Percentiles rank a stretch among this genome's conserved stretches.
phyloP scores from a whole-genome alignment of 2,888 invertebrate species.

The Liodrosophila aerea region DNA sequence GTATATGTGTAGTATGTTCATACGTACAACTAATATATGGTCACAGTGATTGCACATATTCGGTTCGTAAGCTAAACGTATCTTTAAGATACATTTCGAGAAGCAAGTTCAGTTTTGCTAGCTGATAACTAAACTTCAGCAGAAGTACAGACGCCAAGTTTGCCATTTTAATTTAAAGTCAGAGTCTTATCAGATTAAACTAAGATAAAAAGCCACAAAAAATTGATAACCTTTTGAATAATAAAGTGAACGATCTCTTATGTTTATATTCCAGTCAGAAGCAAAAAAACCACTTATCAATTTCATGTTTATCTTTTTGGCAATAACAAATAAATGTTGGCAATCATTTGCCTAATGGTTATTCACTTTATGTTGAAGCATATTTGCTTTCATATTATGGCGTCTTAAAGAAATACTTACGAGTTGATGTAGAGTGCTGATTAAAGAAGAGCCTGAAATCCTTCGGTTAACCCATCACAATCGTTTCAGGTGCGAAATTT shows the following conservation, averaged over 20 bases:
- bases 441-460: slow-evolving; percentile 1
- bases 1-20: no score
- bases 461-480: slow-evolving; percentile 28
- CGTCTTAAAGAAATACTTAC: slow-evolving; percentile 2
- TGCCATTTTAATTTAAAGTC: slow-evolving; percentile 38
- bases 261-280: slow-evolving; percentile 46
- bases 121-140: slow-evolving; percentile 22
- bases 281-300: slow-evolving; percentile 34
- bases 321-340: slow-evolving; percentile 53
- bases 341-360: slow-evolving; percentile 65
- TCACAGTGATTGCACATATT: slow-evolving; percentile 27
- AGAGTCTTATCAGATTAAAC: slow-evolving; percentile 44
- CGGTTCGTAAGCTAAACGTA: slow-evolving; percentile 1
- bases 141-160: slow-evolving; percentile 6
- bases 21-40: slow-evolving; percentile 27
- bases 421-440: neutral
- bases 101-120: slow-evolving; percentile 13
- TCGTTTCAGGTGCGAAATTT: no score
- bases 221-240: slow-evolving; percentile 70
- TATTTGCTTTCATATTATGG: slow-evolving; percentile 49
- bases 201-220: slow-evolving; percentile 58
- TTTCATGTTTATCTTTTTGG: slow-evolving; percentile 44
- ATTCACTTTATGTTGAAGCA: slow-evolving; percentile 49
- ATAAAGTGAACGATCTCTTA: slow-evolving; percentile 60
- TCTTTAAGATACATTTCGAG: slow-evolving; percentile 33